Percentiles rank a stretch among this genome's conserved stretches.
These are phyloP conservation scores for Leptinotarsa undecemlineata DNA, from an alignment of 1,140 invertebrate species.

Conservation along the genomic window DNA sequence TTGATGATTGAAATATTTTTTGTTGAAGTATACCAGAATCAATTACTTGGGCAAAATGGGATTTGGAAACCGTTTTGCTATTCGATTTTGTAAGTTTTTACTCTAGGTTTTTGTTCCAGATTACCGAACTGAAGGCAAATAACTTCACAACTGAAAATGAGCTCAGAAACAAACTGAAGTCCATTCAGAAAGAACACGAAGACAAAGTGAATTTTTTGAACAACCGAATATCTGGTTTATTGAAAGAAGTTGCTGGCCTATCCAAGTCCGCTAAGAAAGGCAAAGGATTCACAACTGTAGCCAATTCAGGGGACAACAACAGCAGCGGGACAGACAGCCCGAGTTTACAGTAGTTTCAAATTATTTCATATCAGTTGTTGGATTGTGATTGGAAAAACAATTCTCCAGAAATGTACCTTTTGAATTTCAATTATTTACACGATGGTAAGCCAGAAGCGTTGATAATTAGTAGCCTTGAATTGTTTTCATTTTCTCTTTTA, in stretches of 20 bases:
- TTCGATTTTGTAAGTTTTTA: too few species aligned
- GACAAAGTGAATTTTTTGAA: constrained; percentile 79
- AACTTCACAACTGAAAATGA: constrained; percentile 88
- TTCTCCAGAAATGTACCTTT: background rate
- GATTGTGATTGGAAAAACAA: background rate
- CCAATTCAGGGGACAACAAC: constrained; percentile 63
- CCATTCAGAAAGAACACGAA: constrained; percentile 77
- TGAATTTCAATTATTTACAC: background rate
- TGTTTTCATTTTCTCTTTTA: too few species aligned
- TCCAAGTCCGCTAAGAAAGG: constrained; percentile 73
- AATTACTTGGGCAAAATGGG: too few species aligned
- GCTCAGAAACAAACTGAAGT: constrained; percentile 81
- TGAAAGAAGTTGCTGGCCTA: constrained; percentile 83
- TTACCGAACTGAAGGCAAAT: constrained; percentile 90
- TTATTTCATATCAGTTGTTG: constrained; percentile 2
- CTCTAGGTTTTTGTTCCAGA: constrained; percentile 60
- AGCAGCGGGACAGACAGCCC: constrained; percentile 78
- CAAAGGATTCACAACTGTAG: constrained; percentile 10
- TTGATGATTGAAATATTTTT: too few species aligned
- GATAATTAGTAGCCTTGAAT: too few species aligned
- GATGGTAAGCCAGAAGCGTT: background rate
- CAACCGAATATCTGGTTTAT: constrained; percentile 73
- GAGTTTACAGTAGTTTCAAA: constrained; percentile 51
- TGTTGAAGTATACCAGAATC: too few species aligned
- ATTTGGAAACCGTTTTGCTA: too few species aligned